Evolutionary conservation across 1,140 invertebrate species (phyloP).

Genomic region (Lepidotrigona ventralis): DNA sequence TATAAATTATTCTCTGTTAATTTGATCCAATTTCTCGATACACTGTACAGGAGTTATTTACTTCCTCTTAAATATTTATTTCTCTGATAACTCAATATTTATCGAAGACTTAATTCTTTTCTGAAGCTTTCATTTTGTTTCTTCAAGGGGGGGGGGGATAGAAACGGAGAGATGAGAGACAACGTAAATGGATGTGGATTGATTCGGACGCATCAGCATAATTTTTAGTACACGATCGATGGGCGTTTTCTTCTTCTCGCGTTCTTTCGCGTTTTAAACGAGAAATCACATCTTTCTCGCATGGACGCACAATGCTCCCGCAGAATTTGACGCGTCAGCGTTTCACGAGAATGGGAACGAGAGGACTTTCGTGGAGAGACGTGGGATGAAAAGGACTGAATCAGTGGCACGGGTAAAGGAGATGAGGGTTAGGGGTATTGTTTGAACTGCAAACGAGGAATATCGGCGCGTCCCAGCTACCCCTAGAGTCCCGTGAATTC

Average conservation of each 20-base stretch:
- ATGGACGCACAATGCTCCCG: slow-evolving; percentile 32
- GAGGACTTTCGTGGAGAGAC: slow-evolving; percentile 29
- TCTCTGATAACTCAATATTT: no score
- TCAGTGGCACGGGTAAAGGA: slow-evolving; percentile 15
- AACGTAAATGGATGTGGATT: neutral
- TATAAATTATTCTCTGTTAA: neutral
- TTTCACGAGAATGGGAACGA: slow-evolving; percentile 7
- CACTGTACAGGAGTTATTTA: neutral
- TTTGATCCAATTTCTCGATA: neutral
- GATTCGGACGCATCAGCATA: slow-evolving; percentile 17
- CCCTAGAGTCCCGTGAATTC: neutral
- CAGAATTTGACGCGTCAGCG: slow-evolving; percentile 42
- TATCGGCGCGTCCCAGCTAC: slow-evolving; percentile 29
- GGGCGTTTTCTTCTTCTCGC: neutral
- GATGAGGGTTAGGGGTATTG: slow-evolving; percentile 43
- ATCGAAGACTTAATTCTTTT: no score
- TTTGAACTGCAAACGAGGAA: slow-evolving; percentile 53
- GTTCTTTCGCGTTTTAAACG: slow-evolving; percentile 18
- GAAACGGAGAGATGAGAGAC: neutral
- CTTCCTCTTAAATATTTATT: neutral
- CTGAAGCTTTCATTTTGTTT: neutral
- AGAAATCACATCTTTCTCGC: slow-evolving; percentile 37
- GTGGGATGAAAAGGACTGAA: slow-evolving; percentile 25
- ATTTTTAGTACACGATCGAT: slow-evolving; percentile 4
- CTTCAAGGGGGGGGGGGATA: no score